These are phyloP conservation scores for Idaea straminata DNA, from an alignment of 2,888 invertebrate species.

Conservation along the genomic window DNA sequence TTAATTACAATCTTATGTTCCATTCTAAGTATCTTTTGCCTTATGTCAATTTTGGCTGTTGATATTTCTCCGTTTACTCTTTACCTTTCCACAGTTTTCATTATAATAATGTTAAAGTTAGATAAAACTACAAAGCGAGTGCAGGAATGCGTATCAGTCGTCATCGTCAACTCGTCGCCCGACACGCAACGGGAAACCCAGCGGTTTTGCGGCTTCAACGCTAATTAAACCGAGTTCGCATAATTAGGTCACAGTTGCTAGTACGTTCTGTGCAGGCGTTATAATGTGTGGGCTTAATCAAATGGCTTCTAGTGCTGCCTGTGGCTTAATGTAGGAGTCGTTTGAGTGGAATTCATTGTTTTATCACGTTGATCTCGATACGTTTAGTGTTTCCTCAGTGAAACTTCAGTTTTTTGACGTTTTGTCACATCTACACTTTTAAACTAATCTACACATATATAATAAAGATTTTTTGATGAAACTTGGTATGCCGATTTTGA, in stretches of 20 bases:
- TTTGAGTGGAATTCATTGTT: background rate
- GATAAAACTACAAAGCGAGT: background rate
- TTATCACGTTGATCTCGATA: too few species aligned
- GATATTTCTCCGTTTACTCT: background rate
- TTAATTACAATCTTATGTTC: too few species aligned
- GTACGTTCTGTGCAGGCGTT: conserved; percentile 17
- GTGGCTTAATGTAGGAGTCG: conserved; percentile 15
- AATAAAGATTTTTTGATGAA: too few species aligned
- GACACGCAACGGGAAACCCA: conserved; percentile 43
- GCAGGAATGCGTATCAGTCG: conserved; percentile 28
- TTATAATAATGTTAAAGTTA: background rate
- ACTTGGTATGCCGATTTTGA: too few species aligned
- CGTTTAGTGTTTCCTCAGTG: too few species aligned
- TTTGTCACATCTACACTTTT: too few species aligned
- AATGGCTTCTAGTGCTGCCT: conserved; percentile 19
- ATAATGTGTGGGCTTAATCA: conserved; percentile 18
- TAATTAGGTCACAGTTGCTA: conserved; percentile 49
- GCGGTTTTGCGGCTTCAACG: conserved; percentile 40
- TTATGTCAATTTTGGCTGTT: too few species aligned
- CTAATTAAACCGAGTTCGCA: conserved; percentile 53
- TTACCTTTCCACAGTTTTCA: background rate
- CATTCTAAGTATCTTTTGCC: too few species aligned
- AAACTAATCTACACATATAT: too few species aligned
- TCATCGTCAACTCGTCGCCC: conserved; percentile 10
- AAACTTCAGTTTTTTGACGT: too few species aligned